Conservation (phyloP, 64 coral and sea anemone genomes). For the Porites australiensis region DNA sequence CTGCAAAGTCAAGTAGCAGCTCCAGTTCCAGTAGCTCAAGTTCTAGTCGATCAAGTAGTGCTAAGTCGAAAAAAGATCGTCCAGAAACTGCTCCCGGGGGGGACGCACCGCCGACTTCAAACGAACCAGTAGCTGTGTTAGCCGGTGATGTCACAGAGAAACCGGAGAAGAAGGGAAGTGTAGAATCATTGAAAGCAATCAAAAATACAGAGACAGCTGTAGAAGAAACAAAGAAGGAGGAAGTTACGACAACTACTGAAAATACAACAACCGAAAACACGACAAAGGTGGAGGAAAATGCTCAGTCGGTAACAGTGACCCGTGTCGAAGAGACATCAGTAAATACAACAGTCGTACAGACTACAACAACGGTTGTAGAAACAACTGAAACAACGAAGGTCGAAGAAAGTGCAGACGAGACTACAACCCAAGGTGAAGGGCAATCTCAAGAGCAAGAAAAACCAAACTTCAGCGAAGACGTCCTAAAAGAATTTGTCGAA, state of each 20-base stretch:
- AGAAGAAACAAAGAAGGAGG: background rate
- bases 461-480: constrained; percentile 88
- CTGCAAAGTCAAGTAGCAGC: constrained; percentile 24
- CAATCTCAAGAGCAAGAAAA: constrained; percentile 63
- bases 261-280: no score
- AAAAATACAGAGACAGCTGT: background rate
- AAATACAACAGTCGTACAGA: background rate
- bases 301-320: no score
- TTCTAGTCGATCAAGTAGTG: constrained; percentile 54
- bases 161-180: background rate
- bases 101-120: background rate
- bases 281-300: no score
- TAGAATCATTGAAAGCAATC: constrained; percentile 27
- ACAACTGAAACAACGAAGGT: background rate
- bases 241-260: no score
- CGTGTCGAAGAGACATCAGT: background rate
- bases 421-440: constrained; percentile 11
- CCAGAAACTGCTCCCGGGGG: constrained; percentile 26
- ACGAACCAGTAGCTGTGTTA: background rate
- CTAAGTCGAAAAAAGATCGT: constrained; percentile 38
- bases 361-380: background rate
- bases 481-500: constrained; percentile 83
- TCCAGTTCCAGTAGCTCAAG: constrained; percentile 56
- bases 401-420: constrained; percentile 18
- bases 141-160: background rate